Evolutionary conservation across 2,888 invertebrate species (phyloP), one percentile per base, ranked within the genome.

Genomic region (Xiphydria camelus): DNA sequence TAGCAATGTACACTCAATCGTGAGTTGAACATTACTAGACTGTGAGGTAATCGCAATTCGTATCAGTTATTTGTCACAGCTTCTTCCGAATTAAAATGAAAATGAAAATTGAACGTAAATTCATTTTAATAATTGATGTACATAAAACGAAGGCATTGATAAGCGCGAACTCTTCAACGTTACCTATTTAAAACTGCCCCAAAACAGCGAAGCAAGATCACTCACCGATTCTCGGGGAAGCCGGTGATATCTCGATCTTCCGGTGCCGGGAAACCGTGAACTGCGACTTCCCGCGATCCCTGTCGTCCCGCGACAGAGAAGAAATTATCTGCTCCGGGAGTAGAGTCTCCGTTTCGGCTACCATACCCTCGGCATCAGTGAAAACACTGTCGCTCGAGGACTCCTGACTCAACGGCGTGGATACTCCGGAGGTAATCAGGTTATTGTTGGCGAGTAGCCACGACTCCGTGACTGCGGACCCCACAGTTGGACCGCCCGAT

Each of bases 371-470:
- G 5, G 88, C 85, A 75, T 88, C 88, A 59, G 88, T 87, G 78
- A 88, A 88, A 73, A 87, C 83, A 68, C 88, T 88, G 64, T 85
- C 84, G 49, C 82, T 83, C 74, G 86, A 87, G 54, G 86, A 84
- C 54, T 79, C 82, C 66, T 78, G 80, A 65, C 79, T 82, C 58
- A 79, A 80, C 57, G 72, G 76, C 38, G 66, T 71, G 36, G 70
- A 68, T 58, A 68, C 62, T 41, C 67, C 66, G 37, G 68, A 43
- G 4, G 66, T 59, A 15, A 62, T 53, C 41, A 69, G 54, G 36
- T 64, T 61, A 21, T 70, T 62, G 45, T 73, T 73, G 10, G 69
- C 76, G 23, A 70, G 64, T 21, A 71, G 66, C 76, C 76, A 77
- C 15, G 76, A 76, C 45, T 77, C 77, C 29, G 76, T 76, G 42